Percentiles rank a stretch among this genome's conserved stretches.
These are phyloP conservation scores for Elysia crispata DNA, from an alignment of 2,888 invertebrate species.

Conservation along the genomic window DNA sequence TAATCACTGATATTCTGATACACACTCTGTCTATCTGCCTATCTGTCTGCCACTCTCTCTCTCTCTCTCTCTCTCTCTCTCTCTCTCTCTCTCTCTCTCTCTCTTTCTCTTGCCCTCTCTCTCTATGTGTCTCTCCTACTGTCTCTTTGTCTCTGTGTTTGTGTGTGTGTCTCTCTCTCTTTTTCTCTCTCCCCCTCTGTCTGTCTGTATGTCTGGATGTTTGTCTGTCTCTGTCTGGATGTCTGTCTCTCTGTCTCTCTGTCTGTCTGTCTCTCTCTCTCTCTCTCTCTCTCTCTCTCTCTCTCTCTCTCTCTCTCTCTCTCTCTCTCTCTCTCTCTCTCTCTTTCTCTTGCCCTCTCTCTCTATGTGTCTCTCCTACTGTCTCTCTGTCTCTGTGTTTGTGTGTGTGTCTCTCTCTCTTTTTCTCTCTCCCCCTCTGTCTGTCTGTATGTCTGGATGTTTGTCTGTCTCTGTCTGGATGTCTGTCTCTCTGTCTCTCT, in stretches of 20 bases:
- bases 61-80: background rate
- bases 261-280: background rate
- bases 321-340: no score
- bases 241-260: background rate
- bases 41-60: background rate
- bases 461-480: background rate
- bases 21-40: no score
- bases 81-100: background rate
- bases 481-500: constrained; percentile 1
- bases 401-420: background rate
- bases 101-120: background rate
- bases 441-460: background rate
- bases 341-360: no score
- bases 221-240: no score
- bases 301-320: background rate
- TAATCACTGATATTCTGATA: no score
- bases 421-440: background rate
- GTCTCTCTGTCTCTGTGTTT: constrained; percentile 4
- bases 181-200: background rate
- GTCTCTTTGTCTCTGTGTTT: no score
- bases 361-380: no score
- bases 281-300: background rate
- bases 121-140: background rate
- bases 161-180: constrained; percentile 10
- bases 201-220: no score